Evolutionary conservation across 2,888 invertebrate species (phyloP), one percentile per base, ranked within the genome.

Genomic region (Trissolcus brochymenae): DNA sequence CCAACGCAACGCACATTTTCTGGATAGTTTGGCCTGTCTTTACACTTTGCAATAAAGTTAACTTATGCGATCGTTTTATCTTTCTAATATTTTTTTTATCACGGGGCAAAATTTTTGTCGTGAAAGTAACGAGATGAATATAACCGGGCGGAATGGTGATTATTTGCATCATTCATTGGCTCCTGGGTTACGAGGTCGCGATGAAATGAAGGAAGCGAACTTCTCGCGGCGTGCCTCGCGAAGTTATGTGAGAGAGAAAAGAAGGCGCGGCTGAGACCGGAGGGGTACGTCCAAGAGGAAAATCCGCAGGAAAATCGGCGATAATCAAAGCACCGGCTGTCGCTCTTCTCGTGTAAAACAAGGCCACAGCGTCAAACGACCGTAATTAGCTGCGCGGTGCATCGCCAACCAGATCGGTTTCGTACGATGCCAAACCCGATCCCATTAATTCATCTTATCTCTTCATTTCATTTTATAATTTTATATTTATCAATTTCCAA

Each of bases 131-230:
- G 49, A 51, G 55, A 56, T 16, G 25, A 56, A 41, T 65, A 65
- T 61, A 19, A 76, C 70, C 54, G 60, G 50, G 50, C 25, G 56
- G 64, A 67, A 65, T 66, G 66, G 68, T 77, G 54, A 64, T 77
- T 68, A 68, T 73, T 73, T 67, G 35, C 72, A 72, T 71, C 60
- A 67, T 56, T 74, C 66, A 43, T 65, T 72, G 56, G 68, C 75
- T 77, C 77, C 60, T 77, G 68, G 74, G 74, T 76, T 79, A 79
- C 57, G 76, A 77, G 74, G 72, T 66, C 75, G 79, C 66, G 50
- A 72, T 60, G 76, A 73, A 70, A 80, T 73, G 72, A 76, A 76
- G 79, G 73, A 78, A 78, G 71, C 60, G 76, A 66, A 67, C 55
- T 1, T 35, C 1, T 25, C 40, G n/a, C 46, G 71, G 21, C 51